A percentile compares a stretch with the other conserved stretches of the same genome.
Conservation (phyloP, 2,113 vertebrate genomes). For the Balaeniceps rex region DNA sequence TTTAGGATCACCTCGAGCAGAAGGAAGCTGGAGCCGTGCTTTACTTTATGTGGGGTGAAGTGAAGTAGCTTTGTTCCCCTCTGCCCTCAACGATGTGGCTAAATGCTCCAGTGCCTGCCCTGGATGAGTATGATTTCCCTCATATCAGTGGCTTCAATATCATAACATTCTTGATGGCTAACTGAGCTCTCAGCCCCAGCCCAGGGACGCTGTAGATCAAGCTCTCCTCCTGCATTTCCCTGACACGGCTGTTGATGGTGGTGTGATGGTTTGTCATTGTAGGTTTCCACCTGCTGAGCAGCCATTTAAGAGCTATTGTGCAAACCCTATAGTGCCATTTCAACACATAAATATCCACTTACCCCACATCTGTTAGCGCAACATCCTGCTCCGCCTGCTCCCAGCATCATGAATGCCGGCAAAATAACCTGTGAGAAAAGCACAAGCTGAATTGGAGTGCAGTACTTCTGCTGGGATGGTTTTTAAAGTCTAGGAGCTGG, state of each 20-base stretch:
- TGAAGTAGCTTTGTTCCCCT: not conserved
- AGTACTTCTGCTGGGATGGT: not conserved
- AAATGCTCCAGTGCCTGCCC: not conserved
- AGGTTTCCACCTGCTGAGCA: not conserved
- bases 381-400: constrained; percentile 57
- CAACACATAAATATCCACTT: constrained; percentile 32
- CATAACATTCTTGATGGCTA: not conserved
- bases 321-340: not conserved
- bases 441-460: not conserved
- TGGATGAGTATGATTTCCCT: not conserved
- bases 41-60: not conserved
- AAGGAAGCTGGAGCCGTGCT: not conserved
- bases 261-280: not conserved
- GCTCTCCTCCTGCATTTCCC: not conserved
- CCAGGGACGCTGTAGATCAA: constrained; percentile 13
- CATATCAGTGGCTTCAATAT: not conserved
- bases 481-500: not conserved
- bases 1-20: not conserved
- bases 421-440: constrained; percentile 55
- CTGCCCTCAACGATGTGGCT: not conserved
- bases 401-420: constrained; percentile 65
- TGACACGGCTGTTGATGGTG: not conserved
- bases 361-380: constrained; percentile 70
- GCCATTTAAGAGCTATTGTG: not conserved
- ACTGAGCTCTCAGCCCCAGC: not conserved